Conservation (phyloP, 2,113 vertebrate genomes). For the Tiliqua scincoides region DNA sequence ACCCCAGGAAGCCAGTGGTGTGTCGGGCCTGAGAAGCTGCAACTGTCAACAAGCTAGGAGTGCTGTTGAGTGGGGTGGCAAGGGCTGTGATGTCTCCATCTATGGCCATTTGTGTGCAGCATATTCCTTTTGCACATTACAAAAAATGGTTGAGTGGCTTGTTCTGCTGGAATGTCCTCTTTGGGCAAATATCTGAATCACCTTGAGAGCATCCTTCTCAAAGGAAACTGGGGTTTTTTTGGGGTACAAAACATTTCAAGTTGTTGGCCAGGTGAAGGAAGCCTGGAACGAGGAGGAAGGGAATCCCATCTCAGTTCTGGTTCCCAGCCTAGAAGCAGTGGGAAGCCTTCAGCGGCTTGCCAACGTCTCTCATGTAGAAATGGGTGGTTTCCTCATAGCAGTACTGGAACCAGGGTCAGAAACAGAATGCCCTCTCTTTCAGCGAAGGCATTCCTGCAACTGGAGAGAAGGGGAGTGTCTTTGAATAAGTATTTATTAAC, state of each 20-base stretch:
- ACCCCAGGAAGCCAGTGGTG: not conserved
- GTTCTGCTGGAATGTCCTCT: not conserved
- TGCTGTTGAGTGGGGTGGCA: not conserved
- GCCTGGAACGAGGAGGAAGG: not conserved
- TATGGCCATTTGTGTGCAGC: not conserved
- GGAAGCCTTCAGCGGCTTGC: not conserved
- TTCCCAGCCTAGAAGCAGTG: not conserved
- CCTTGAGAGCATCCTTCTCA: not conserved
- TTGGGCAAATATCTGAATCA: not conserved
- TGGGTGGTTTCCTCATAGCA: not conserved
- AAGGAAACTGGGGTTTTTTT: not conserved
- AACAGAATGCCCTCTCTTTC: not conserved
- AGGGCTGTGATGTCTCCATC: not conserved
- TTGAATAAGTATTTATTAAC: slow-evolving; percentile 1
- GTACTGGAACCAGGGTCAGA: not conserved
- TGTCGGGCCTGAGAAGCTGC: not conserved
- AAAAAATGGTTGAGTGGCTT: not conserved
- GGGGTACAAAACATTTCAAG: not conserved
- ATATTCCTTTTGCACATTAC: not conserved
- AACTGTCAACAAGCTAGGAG: not conserved
- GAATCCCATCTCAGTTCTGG: not conserved
- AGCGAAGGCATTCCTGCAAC: not conserved
- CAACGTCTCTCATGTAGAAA: not conserved
- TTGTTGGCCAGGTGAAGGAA: not conserved
- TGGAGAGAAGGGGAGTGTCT: slow-evolving; percentile 1